phyloP scores from a whole-genome alignment of 2,888 invertebrate genomes.

The Pterostichus madidus region DNA sequence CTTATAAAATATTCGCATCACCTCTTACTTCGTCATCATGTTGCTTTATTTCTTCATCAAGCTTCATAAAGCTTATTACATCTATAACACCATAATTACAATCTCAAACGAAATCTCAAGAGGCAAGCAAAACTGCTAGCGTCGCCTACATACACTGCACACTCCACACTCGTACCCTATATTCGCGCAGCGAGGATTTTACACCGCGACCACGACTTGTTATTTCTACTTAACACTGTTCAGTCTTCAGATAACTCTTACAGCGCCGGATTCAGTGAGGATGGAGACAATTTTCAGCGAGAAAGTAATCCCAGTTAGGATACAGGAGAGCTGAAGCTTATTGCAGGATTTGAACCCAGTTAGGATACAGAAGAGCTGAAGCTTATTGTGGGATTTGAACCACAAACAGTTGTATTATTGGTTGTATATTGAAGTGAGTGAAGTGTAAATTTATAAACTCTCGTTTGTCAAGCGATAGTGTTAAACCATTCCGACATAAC shows the following conservation, averaged over 20 bases:
- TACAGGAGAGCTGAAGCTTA: too few species aligned
- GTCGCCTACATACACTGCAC: neutral
- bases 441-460: too few species aligned
- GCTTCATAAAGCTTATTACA: constrained; percentile 5
- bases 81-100: constrained; percentile 12
- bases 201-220: neutral
- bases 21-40: neutral
- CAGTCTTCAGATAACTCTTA: neutral
- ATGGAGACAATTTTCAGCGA: too few species aligned
- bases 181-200: neutral
- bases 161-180: neutral
- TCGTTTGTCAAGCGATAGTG: too few species aligned
- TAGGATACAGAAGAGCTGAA: too few species aligned
- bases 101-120: neutral
- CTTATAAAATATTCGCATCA: neutral
- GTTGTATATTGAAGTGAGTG: too few species aligned
- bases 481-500: too few species aligned
- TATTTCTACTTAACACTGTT: neutral
- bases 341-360: too few species aligned
- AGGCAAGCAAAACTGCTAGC: neutral
- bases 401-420: too few species aligned
- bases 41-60: constrained; percentile 9
- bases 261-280: neutral
- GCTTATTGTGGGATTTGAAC: too few species aligned
- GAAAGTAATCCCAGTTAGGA: too few species aligned